A percentile compares a stretch with the other conserved stretches of the same genome.
Conservation (phyloP, 1,140 invertebrate genomes). For the Ruditapes philippinarum region DNA sequence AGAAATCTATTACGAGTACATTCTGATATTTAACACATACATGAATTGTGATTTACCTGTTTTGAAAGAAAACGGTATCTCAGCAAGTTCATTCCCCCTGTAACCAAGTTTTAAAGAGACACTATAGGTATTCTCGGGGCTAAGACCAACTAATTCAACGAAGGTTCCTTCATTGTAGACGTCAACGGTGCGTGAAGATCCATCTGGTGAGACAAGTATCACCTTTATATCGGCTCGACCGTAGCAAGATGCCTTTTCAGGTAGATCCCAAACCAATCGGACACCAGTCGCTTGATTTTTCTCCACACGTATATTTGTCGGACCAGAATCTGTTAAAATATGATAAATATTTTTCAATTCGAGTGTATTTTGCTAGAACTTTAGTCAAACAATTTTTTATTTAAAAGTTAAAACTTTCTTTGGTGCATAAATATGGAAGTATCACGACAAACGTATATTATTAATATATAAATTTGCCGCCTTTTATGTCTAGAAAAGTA, state of each 20-base stretch:
- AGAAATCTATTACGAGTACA: neutral
- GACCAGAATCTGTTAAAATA: conserved; percentile 47
- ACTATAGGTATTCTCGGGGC: neutral
- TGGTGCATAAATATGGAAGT: too few relatives aligned
- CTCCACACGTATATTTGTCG: conserved; percentile 31
- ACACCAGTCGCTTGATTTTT: conserved; percentile 17
- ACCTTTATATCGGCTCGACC: neutral
- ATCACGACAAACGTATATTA: too few relatives aligned
- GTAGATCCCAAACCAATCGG: conserved; percentile 21
- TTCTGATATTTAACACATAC: neutral
- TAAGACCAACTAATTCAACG: neutral
- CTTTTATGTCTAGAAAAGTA: too few relatives aligned
- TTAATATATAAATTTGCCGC: too few relatives aligned
- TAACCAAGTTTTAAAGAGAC: neutral
- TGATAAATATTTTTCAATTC: too few relatives aligned
- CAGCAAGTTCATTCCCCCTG: neutral
- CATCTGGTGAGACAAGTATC: neutral
- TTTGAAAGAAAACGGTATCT: neutral
- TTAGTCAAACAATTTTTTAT: too few relatives aligned
- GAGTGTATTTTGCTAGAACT: too few relatives aligned
- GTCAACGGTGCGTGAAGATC: neutral
- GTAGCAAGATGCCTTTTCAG: conserved; percentile 24
- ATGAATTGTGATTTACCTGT: conserved; percentile 15
- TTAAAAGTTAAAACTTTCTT: too few relatives aligned
- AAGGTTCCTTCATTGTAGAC: conserved; percentile 21